Base-by-base conservation (phyloP, 2,888 invertebrate species). In the Amphimallon solstitiale region DNA sequence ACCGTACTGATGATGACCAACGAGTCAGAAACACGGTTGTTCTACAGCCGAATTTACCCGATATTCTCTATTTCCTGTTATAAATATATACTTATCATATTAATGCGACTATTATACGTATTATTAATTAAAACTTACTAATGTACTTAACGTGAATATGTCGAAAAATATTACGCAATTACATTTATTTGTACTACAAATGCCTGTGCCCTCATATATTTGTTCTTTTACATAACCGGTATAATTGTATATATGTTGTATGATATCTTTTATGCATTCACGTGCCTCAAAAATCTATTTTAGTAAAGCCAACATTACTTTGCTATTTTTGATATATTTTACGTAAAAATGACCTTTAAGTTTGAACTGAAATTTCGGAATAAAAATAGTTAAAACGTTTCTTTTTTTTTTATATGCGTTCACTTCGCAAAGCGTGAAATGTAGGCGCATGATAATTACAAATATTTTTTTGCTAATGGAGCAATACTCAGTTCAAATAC, bases 311-410 rank as follows among this genome's bases (percentile, higher is more conserved):
- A 14, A 17, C 34, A 43, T 43, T 43, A 23, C 29, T 10, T 9
- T 29, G 56, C 29, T 51, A 63, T 63, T 63, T 63, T 51, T 5
- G 38, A 49, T 29, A 51, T 17, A 40, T 17, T 37, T 15, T 51
- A 43, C 43, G 62, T 43, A 63, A 63, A 63, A 63, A 21, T 51
- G 62, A 63, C 62, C 62, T 61, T 46, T 48, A 60, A 60, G 3
- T 40, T 17, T 45, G 37, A 7, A 21, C 46, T 46, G 38, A 48
- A 38, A 54, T 38, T 21, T n/a, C 12, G 21, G 3, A 12, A 23
- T 29, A 17, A 43, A 9, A 19, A 17, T 38, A 38, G 29, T 29
- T 29, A 14, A 40, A 2, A 21, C 56, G 17, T 10, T 15, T 52
- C 2, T 52, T 52, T 29, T n/a, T n/a, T n/a, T n/a, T n/a, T n/a